These are phyloP conservation scores for Zaprionus inermis DNA, from an alignment of 1,140 invertebrate species.

Conservation along the genomic window DNA sequence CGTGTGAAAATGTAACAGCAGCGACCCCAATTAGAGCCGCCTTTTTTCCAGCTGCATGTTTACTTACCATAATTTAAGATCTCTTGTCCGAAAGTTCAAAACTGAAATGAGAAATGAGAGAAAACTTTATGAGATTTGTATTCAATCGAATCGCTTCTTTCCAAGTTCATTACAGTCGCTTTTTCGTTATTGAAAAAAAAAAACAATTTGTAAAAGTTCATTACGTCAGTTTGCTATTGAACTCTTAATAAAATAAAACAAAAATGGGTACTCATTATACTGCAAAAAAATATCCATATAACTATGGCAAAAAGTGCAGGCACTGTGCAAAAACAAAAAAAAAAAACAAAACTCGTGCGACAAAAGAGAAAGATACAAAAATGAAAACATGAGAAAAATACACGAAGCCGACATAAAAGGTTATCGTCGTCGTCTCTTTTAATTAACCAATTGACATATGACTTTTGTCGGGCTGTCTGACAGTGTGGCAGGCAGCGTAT, in stretches of 20 bases:
- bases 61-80: conserved; percentile 74
- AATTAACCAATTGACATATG: conserved; percentile 80
- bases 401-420: conserved; percentile 67
- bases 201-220: conserved; percentile 33
- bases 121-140: conserved; percentile 28
- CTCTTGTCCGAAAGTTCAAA: conserved; percentile 36
- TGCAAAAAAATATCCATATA: conserved; percentile 13
- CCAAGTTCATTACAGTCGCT: conserved; percentile 17
- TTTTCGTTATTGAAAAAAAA: conserved; percentile 10
- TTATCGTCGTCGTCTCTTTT: conserved; percentile 63
- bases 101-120: conserved; percentile 55
- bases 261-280: conserved; percentile 8
- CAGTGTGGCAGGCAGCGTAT: conserved; percentile 4
- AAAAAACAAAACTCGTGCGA: conserved; percentile 14
- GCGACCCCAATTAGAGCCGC: conserved; percentile 55
- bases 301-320: conserved; percentile 28
- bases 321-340: conserved; percentile 21
- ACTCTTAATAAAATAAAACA: conserved; percentile 32
- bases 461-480: conserved; percentile 53
- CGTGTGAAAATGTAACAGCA: conserved; percentile 27
- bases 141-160: conserved; percentile 1
- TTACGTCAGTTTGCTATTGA: conserved; percentile 52
- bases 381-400: conserved; percentile 38
- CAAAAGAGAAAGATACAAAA: conserved; percentile 54
- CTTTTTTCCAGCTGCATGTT: conserved; percentile 34